Base-by-base conservation (phyloP, 2,888 invertebrate genomes). In the Schizaphis graminum region DNA sequence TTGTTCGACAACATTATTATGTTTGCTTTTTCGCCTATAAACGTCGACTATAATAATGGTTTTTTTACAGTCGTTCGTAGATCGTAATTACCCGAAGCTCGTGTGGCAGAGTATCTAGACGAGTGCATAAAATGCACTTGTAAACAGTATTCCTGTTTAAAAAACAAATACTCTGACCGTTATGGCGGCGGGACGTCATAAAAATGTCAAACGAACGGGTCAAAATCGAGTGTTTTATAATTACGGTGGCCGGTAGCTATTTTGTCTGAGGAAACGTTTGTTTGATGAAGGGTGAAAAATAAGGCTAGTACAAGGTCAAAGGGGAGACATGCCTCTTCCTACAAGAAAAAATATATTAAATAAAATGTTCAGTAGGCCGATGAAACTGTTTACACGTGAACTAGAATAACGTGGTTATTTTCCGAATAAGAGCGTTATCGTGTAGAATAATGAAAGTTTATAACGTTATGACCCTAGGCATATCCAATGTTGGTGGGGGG, bases 351-450 rank as follows among this genome's bases (percentile, higher is more conserved):
- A 61, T 61, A 35, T 53, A 86, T 35, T 47, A 49, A 87, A 87
- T 49, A 85, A 89, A 89, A 84, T 53, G 53, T 88, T 84, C n/a
- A 21, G n/a, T 47, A 44, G 84, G 85, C 56, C 67, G 24, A 84
- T 89, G 47, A 90, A 86, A 86, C 28, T 90, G 86, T 90, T 91
- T 94, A 91, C 90, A 61, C 61, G 90, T 21, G 94, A 85, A 86
- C 57, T n/a, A 41, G 85, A 90, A 90, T 85, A 77, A 89, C 93
- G 47, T 26, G 47, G 85, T 90, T 86, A 85, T 21, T 94, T 91
- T 86, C 11, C 61, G 90, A 91, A 94, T 86, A 91, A 94, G 91
- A 94, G 91, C 61, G 94, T 94, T 91, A 94, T 86, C 94, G 94
- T 91, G 90, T 94, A 94, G 86, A 93, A 93, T 90, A 93, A 93